Percentiles rank a stretch among this genome's conserved stretches.
phyloP scores from a whole-genome alignment of 2,797 vertebrate species.

The Sylvia borin region DNA sequence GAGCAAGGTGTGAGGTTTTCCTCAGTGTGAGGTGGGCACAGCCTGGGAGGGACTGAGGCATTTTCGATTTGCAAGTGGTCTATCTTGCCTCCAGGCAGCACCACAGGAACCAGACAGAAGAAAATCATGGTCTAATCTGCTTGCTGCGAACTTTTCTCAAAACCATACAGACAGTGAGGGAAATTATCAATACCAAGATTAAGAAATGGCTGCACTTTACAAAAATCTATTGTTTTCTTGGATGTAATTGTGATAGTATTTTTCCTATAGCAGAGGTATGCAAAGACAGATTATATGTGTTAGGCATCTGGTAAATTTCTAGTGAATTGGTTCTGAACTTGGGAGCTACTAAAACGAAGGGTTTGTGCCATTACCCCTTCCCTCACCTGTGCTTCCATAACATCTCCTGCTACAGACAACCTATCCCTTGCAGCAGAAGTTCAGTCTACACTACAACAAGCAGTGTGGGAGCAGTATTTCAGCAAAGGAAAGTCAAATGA shows the following conservation, averaged over 20 bases:
- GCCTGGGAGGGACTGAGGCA: neutral
- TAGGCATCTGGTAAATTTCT: neutral
- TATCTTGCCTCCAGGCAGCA: neutral
- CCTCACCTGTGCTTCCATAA: neutral
- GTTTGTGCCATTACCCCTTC: neutral
- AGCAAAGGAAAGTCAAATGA: neutral
- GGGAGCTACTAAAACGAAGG: neutral
- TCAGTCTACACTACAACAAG: neutral
- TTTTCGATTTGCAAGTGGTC: neutral
- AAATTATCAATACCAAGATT: neutral
- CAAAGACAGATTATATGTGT: neutral
- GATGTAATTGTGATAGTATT: neutral
- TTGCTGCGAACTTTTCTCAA: neutral
- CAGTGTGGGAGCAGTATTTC: neutral
- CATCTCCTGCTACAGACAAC: neutral
- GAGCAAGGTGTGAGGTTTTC: accelerated
- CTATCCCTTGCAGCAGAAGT: neutral
- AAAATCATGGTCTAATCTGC: neutral
- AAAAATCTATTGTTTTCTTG: neutral
- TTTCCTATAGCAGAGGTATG: neutral
- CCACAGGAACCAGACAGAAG: neutral
- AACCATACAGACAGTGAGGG: neutral
- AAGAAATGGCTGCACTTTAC: neutral
- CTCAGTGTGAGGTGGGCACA: accelerated
- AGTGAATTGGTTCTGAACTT: neutral